Evolutionary conservation across 2,888 invertebrate species (phyloP), one percentile per base, ranked within the genome.

Genomic region (Nasonovia ribisnigri): DNA sequence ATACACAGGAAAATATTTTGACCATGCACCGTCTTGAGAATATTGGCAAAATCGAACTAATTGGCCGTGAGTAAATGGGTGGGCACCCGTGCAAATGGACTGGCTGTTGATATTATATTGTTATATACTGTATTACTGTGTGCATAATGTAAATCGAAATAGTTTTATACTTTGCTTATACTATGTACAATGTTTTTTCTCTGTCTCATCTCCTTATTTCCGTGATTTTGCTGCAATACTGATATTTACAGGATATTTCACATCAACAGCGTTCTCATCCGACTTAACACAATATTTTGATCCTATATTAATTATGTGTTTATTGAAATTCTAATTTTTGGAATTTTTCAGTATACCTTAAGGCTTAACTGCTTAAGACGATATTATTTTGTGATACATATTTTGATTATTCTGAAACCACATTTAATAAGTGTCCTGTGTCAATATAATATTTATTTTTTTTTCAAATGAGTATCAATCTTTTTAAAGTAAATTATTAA

Each of bases 61-160:
- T 90, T 77, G 60, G 46, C 90, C 90, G 67, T 90, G 90, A 90
- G 90, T 90, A 67, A 67, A 90, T 90, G 67, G 90, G 67, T 46
- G 67, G 67, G 90, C 36, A 67, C n/a, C 90, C 90, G 67, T 90
- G 90, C 46, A 90, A 90, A 67, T 90, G 60, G 60, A 67, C 90
- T 24, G 24, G 46, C 43, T 90, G n/a, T 46, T n/a, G 57, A 57
- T 57, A 46, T 43, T 43, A 46, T 43, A 46, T 43, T 86, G 16
- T 86, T 57, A 57, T 57, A 57, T 84, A 84, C n/a, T n/a, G n/a
- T n/a, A n/a, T n/a, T 42, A 84, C 51, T 51, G 67, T 67, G 67
- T n/a, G 67, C n/a, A 36, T 46, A 86, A 13, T 46, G 26, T 43
- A 26, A 86, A 54, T 54, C 6, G 54, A 3, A 20, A 20, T 86